Evolutionary conservation across 2,113 vertebrate species (phyloP), one percentile per base, ranked within the genome.

Genomic region (Pseudorhombus dupliciocellatus): DNA sequence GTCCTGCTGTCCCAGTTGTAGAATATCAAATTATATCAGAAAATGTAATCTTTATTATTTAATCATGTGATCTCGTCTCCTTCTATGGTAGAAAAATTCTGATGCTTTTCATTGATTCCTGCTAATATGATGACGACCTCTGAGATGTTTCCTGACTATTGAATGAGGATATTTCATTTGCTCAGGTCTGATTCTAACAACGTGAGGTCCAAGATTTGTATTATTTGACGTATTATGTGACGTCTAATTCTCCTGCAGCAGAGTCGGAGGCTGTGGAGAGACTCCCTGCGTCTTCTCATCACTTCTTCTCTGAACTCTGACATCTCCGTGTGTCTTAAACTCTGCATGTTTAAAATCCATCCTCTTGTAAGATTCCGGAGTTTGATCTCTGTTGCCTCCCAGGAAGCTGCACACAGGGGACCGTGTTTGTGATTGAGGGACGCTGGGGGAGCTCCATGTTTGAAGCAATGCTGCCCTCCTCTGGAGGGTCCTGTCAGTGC

Each of bases 381-480:
- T 82, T 59, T 76, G 66, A 85, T 79, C 20, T 42, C 75, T 75
- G 65, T 69, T 70, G n/a, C 78, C 74, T 70, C 66, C 26, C n/a
- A 54, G 57, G 42, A 30, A 70, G 67, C 66, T 66, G 48, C 76
- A 73, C 56, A 40, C 24, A 60, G 12, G 15, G 16, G 14, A 46
- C 2, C 2, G 9, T 73, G 78, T 80, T 55, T 73, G 78, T 80
- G 51, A 31, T 60, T 66, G 44, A 70, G 65, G 5, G 18, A 44
- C 0, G 0, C 60, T 67, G 5, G 15, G 37, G 16, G 10, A 2
- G 42, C 4, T 6, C 40, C 18, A 67, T 71, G 21, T 51, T 56
- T 83, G 42, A 66, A 80, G 75, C 83, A 71, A 89, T 81, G 80
- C 86, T 93, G 87, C 89, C 89, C 88, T 83, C 91, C 14, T 56